Evolutionary conservation across 2,888 invertebrate species (phyloP).

Genomic region (Clunio marinus): DNA sequence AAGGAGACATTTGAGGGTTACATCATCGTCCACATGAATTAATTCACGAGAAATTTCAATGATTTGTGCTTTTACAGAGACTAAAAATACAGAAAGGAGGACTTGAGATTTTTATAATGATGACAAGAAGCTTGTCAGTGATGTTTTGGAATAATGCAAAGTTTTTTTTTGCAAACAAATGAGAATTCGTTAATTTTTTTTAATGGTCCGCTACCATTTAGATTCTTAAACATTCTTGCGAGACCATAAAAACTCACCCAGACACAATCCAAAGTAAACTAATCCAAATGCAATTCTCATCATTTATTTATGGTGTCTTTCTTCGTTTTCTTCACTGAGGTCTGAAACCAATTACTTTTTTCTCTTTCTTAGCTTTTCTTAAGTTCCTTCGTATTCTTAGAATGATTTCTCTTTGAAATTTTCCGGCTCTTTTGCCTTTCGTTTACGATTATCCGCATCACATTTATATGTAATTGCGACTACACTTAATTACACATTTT

Average conservation of each 20-base stretch:
- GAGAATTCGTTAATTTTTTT: too few relatives aligned
- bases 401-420: too few relatives aligned
- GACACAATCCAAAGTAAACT: constrained; percentile 20
- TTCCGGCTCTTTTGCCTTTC: too few relatives aligned
- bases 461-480: too few relatives aligned
- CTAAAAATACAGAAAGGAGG: constrained; percentile 8
- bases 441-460: too few relatives aligned
- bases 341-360: constrained; percentile 12
- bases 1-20: background rate
- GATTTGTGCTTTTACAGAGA: constrained; percentile 3
- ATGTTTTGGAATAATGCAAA: too few relatives aligned
- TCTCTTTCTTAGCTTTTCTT: background rate
- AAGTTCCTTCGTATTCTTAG: constrained; percentile 1
- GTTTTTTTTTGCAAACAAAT: too few relatives aligned
- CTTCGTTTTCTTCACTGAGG: constrained; percentile 1
- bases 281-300: constrained; percentile 24
- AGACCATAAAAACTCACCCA: background rate
- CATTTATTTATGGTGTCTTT: background rate
- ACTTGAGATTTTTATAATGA: too few relatives aligned
- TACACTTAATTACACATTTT: too few relatives aligned
- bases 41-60: constrained; percentile 18
- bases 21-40: constrained; percentile 8
- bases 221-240: too few relatives aligned
- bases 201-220: too few relatives aligned
- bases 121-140: too few relatives aligned